These are phyloP conservation scores for Neodiprion fabricii DNA, from an alignment of 1,140 invertebrate genomes.

Conservation along the genomic window DNA sequence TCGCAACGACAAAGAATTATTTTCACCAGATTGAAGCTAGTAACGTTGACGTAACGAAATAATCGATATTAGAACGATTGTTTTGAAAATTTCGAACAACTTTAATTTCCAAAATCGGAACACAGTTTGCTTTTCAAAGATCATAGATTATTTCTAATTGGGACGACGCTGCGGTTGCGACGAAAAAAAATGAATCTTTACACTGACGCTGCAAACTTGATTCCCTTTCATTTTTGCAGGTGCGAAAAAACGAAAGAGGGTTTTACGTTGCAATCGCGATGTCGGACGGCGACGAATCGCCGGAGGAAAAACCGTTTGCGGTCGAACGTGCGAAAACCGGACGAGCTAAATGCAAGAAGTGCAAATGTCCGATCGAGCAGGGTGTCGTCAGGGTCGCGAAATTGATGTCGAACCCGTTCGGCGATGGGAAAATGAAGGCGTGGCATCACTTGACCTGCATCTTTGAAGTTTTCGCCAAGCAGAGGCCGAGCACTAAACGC, in stretches of 20 bases:
- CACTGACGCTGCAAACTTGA: no score
- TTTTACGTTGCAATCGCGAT: slow-evolving; percentile 16
- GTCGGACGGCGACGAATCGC: slow-evolving; percentile 49
- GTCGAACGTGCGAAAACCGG: slow-evolving; percentile 82
- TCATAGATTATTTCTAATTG: no score
- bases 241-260: no score
- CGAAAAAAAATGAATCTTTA: no score
- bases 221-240: neutral
- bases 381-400: slow-evolving; percentile 77
- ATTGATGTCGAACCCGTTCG: slow-evolving; percentile 79
- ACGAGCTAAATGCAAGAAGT: slow-evolving; percentile 85
- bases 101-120: no score
- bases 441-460: slow-evolving; percentile 85
- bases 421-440: slow-evolving; percentile 84
- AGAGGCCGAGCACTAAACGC: slow-evolving; percentile 80
- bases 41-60: no score
- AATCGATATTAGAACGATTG: no score
- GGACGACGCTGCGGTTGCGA: no score
- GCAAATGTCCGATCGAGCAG: slow-evolving; percentile 80
- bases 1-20: no score
- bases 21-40: no score
- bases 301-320: slow-evolving; percentile 67
- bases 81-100: slow-evolving; percentile 14
- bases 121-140: no score
- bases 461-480: slow-evolving; percentile 80